These are phyloP conservation scores for Python bivittatus DNA, from an alignment of 2,113 vertebrate species.

Conservation along the genomic window DNA sequence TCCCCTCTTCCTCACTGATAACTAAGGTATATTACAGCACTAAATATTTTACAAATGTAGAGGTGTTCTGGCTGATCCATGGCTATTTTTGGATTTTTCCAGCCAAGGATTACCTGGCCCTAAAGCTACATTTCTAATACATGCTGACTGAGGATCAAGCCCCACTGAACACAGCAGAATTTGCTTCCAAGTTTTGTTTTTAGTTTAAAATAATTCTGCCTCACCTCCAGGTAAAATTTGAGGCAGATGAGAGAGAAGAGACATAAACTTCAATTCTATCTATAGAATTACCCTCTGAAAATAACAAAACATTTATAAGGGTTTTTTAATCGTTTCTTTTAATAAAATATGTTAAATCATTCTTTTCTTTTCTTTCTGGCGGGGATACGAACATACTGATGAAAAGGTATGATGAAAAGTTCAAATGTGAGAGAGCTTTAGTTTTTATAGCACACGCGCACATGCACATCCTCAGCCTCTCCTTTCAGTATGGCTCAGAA, in stretches of 20 bases:
- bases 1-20: constrained; percentile 21
- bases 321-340: neutral
- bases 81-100: constrained; percentile 21
- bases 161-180: neutral
- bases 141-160: neutral
- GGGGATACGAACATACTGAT: neutral
- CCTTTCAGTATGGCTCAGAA: too few species aligned
- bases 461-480: too few species aligned
- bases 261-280: neutral
- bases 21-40: neutral
- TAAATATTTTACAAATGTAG: neutral
- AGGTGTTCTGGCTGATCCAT: neutral
- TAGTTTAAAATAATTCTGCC: neutral
- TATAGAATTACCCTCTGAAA: neutral
- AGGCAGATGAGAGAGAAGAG: neutral
- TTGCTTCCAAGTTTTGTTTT: neutral
- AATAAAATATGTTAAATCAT: neutral
- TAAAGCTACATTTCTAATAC: neutral
- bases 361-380: neutral
- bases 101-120: neutral
- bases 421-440: neutral
- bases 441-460: neutral
- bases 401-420: neutral
- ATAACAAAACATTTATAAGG: neutral
- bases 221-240: neutral